Conservation (phyloP, 92 coral and sea anemone genomes). For the Phymanthus crucifer region DNA sequence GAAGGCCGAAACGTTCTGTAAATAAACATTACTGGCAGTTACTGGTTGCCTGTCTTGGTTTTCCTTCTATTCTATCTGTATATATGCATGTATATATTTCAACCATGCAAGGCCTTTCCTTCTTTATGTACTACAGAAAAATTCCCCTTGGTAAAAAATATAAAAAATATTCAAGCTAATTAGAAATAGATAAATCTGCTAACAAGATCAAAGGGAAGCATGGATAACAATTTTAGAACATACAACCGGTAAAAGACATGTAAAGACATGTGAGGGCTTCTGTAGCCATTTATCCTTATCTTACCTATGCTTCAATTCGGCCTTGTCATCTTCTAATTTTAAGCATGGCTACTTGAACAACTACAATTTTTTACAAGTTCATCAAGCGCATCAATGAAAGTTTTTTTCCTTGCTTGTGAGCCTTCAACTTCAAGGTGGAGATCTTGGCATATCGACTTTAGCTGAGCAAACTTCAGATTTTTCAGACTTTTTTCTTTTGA, state of each 20-base stretch:
- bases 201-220: slow-evolving; percentile 14
- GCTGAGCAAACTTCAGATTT: slow-evolving; percentile 37
- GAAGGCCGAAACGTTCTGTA: too few relatives aligned
- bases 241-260: slow-evolving; percentile 11
- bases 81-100: too few relatives aligned
- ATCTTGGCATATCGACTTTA: slow-evolving; percentile 28
- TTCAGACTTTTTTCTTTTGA: slow-evolving; percentile 42
- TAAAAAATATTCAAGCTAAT: slow-evolving; percentile 8
- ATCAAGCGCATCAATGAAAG: slow-evolving; percentile 7
- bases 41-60: too few relatives aligned
- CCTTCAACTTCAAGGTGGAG: background rate
- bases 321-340: background rate
- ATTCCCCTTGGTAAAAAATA: too few relatives aligned
- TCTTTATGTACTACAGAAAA: too few relatives aligned
- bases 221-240: slow-evolving; percentile 8
- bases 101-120: too few relatives aligned
- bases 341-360: background rate
- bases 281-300: slow-evolving; percentile 8
- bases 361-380: slow-evolving; percentile 8
- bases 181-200: slow-evolving; percentile 11
- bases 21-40: too few relatives aligned
- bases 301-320: slow-evolving; percentile 13
- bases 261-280: slow-evolving; percentile 14
- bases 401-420: background rate
- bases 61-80: too few relatives aligned